A percentile compares a stretch with the other conserved stretches of the same genome.
Evolutionary conservation across 2,888 invertebrate genomes (phyloP).

Genomic region (Dromius quadrimaculatus): DNA sequence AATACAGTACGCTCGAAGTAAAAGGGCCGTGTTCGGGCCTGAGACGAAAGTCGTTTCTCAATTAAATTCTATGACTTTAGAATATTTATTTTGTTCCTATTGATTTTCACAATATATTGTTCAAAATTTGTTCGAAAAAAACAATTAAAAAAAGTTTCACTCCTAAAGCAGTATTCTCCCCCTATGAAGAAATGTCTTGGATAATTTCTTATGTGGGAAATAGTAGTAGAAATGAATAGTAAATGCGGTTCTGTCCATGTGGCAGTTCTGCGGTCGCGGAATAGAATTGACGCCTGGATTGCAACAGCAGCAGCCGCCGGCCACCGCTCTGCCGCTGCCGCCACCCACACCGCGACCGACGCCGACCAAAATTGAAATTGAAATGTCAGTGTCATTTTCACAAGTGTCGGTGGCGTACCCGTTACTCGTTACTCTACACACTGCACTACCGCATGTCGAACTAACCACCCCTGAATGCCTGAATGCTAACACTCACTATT

Average conservation of each 20-base stretch:
- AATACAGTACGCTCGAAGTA: too few relatives aligned
- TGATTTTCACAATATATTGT: too few relatives aligned
- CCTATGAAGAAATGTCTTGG: too few relatives aligned
- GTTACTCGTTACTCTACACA: constrained; percentile 17
- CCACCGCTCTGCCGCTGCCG: constrained; percentile 50
- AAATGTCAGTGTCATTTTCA: constrained; percentile 66
- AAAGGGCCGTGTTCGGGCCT: too few relatives aligned
- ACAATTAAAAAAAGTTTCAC: too few relatives aligned
- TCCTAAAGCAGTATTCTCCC: too few relatives aligned
- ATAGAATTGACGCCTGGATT: constrained; percentile 32
- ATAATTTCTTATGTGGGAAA: too few relatives aligned
- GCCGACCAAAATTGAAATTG: constrained; percentile 62
- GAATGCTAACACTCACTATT: neutral
- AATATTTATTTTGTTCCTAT: too few relatives aligned
- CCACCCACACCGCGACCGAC: constrained; percentile 59
- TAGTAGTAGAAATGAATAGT: too few relatives aligned
- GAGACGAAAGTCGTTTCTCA: too few relatives aligned
- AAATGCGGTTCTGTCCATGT: constrained; percentile 32
- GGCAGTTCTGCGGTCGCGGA: constrained; percentile 48
- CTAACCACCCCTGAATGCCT: neutral
- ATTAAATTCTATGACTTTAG: too few relatives aligned
- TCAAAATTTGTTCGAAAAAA: too few relatives aligned
- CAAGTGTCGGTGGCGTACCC: constrained; percentile 58
- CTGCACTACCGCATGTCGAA: constrained; percentile 17
- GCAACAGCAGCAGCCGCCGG: constrained; percentile 41